These are phyloP conservation scores for Pocillopora verrucosa DNA, from an alignment of 64 coral and sea anemone genomes.

Conservation along the genomic window DNA sequence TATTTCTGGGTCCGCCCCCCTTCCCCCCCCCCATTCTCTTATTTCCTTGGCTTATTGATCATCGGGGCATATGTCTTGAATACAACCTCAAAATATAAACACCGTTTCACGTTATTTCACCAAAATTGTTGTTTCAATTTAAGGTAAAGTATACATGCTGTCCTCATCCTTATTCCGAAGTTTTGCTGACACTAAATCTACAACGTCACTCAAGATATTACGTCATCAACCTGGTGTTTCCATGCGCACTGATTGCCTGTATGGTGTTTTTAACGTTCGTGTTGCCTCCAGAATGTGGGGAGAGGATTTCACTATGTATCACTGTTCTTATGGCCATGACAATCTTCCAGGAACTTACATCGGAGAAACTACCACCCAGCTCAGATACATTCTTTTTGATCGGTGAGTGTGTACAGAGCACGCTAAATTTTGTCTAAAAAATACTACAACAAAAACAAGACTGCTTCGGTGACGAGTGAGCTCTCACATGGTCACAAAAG, in stretches of 20 bases:
- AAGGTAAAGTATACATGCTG: constrained; percentile 67
- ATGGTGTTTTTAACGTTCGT: constrained; percentile 84
- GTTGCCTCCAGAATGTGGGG: constrained; percentile 82
- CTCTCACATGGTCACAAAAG: too few species aligned
- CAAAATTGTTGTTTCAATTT: not conserved
- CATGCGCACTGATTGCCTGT: constrained; percentile 75
- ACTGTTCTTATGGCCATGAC: constrained; percentile 95
- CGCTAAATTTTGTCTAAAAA: not conserved
- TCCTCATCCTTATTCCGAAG: constrained; percentile 50
- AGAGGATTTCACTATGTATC: constrained; percentile 83
- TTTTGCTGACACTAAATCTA: constrained; percentile 44
- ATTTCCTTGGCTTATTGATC: too few species aligned
- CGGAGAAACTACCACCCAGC: constrained; percentile 72
- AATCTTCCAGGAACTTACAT: constrained; percentile 95
- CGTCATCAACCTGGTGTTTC: constrained; percentile 74
- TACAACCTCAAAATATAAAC: not conserved
- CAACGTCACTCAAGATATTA: constrained; percentile 71
- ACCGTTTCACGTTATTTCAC: not conserved
- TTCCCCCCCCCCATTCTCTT: too few species aligned
- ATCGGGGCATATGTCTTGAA: not conserved
- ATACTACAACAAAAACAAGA: too few species aligned
- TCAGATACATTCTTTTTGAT: constrained; percentile 78
- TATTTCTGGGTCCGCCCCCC: too few species aligned
- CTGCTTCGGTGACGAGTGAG: too few species aligned
- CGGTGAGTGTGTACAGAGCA: constrained; percentile 27